Evolutionary conservation across 92 coral and sea anemone genomes (phyloP).

Genomic region (Muricea muricata): DNA sequence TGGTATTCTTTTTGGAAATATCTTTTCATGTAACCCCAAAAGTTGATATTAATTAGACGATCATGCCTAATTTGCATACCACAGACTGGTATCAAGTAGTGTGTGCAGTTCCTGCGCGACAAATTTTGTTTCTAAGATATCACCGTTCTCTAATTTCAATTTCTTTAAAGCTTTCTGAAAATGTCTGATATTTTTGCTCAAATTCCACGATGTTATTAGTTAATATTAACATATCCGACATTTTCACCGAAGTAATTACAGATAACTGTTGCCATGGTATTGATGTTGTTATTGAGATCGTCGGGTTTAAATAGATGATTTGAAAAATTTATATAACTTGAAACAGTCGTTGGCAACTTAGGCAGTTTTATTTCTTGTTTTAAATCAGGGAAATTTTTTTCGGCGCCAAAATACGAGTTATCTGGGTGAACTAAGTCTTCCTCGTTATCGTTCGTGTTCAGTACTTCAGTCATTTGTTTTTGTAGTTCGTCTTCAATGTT

Average conservation of each 20-base stretch:
- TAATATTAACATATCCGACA: background rate
- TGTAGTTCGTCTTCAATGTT: constrained; percentile 1
- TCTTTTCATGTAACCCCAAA: constrained; percentile 38
- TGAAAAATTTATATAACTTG: constrained; percentile 10
- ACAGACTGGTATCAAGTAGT: background rate
- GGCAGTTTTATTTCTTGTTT: background rate
- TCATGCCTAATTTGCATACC: background rate
- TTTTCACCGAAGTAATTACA: constrained; percentile 40
- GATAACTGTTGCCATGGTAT: constrained; percentile 4
- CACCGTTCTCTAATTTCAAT: constrained; percentile 15
- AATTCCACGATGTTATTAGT: background rate
- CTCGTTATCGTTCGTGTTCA: background rate
- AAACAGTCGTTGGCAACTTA: constrained; percentile 45
- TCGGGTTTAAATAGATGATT: constrained; percentile 38
- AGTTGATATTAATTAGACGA: background rate
- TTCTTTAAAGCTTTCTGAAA: constrained; percentile 23
- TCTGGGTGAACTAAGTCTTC: background rate
- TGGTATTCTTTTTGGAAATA: constrained; percentile 13
- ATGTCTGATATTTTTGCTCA: constrained; percentile 16
- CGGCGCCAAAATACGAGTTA: background rate
- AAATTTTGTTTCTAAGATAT: constrained; percentile 32
- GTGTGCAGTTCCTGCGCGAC: constrained; percentile 25
- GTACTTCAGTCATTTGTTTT: background rate
- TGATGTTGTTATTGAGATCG: constrained; percentile 21
- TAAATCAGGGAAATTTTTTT: constrained; percentile 7